phyloP scores from a whole-genome alignment of 2,113 vertebrate genomes.

The Calyptomena viridis region DNA sequence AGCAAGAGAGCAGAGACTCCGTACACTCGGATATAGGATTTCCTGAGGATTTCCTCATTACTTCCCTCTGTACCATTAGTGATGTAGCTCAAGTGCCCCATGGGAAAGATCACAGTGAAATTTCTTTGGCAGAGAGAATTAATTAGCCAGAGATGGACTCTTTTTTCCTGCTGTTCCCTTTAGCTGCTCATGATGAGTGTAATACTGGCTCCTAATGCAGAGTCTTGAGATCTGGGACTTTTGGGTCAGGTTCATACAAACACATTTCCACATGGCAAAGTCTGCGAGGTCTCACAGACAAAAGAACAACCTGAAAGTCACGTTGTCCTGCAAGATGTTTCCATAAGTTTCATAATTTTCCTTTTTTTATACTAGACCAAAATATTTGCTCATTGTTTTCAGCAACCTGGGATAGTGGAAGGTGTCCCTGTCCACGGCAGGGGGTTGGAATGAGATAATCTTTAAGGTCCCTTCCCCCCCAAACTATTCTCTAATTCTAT shows the following conservation, averaged over 20 bases:
- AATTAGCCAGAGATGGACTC: neutral
- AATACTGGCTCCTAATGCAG: rapidly evolving
- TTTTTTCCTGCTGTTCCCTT: neutral
- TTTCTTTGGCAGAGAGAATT: neutral
- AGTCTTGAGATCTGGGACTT: neutral
- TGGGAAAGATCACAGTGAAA: neutral
- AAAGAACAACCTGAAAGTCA: neutral
- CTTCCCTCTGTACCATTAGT: neutral
- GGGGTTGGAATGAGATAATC: neutral
- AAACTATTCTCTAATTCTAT: neutral
- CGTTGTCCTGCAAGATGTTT: neutral
- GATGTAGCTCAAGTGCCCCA: neutral
- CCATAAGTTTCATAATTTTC: neutral
- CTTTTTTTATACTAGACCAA: neutral
- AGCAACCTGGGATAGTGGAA: neutral
- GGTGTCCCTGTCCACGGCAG: neutral
- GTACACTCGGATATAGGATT: neutral
- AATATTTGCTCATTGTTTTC: neutral
- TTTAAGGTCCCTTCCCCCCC: neutral
- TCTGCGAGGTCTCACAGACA: neutral
- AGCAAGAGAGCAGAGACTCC: neutral
- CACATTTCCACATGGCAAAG: neutral
- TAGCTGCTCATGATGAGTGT: neutral
- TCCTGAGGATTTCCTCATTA: neutral
- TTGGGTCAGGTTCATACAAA: neutral